Evolutionary conservation across 2,113 vertebrate species (phyloP), one percentile per base, ranked within the genome.

Genomic region (Ovibos moschatus): DNA sequence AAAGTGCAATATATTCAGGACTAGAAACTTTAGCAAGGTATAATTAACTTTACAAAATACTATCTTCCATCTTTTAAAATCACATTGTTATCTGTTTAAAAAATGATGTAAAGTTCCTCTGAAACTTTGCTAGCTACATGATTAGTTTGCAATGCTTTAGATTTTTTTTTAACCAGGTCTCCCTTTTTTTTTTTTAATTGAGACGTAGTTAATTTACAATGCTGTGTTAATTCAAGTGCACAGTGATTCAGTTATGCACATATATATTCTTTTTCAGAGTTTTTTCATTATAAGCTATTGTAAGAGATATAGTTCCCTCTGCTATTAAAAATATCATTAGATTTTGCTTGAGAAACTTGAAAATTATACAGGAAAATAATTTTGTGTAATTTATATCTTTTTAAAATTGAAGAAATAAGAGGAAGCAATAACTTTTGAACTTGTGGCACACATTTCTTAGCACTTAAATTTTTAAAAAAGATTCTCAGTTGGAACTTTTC

Each of bases 331-430:
- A 81, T 21, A 50, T 16, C 30, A 51, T 82, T 58, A 88, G 64
- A 50, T 36, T 78, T 91, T 92, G n/a, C 36, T 84, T 92, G 19
- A 91, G 55, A 93, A 91, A 67, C 25, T 85, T 86, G 13, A 50
- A 97, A 93, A 40, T 96, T 81, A 76, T 45, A 53, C 28, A 64
- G 9, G n/a, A 53, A 53, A 83, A 88, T 94, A 82, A 71, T 85
- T 94, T 95, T 85, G 4, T 64, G 36, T 96, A 27, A 74, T 67
- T 95, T 89, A 89, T 53, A 8, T 40, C 53, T 84, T 57, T 58
- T 84, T 57, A 17, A 85, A 90, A 45, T 36, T 47, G 16, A 89
- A 96, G 17, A 82, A 95, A 53, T 88, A 87, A 47, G 12, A 64
- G 16, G 14, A 94, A 86, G 6, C n/a, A 86, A 58, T 40, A 57